A percentile compares a stretch with the other conserved stretches of the same genome.
Evolutionary conservation across 2,113 vertebrate species (phyloP).

Genomic region (Monopterus albus): DNA sequence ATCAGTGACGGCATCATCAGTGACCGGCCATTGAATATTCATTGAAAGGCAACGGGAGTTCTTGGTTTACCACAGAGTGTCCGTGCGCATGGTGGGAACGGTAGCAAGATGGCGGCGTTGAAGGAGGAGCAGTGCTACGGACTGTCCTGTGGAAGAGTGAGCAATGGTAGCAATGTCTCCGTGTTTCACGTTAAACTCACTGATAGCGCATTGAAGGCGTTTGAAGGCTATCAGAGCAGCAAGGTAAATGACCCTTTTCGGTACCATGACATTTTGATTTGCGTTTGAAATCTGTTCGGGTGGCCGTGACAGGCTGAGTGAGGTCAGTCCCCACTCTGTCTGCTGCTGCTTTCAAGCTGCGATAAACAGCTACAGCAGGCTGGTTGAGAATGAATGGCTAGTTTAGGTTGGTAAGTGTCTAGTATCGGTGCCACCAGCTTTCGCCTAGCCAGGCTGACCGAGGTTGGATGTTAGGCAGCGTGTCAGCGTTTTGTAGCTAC

Average conservation of each 20-base stretch:
- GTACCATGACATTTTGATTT: constrained; percentile 19
- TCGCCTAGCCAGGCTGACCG: not conserved
- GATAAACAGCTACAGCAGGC: constrained; percentile 7
- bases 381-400: not conserved
- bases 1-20: constrained; percentile 19
- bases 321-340: constrained; percentile 51
- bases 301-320: constrained; percentile 67
- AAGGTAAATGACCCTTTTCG: constrained; percentile 83
- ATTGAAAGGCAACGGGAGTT: constrained; percentile 70
- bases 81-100: constrained; percentile 87
- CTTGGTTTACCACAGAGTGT: constrained; percentile 74
- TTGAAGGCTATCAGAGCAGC: constrained; percentile 89
- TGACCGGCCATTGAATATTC: constrained; percentile 83
- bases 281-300: constrained; percentile 37
- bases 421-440: not conserved
- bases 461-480: not conserved
- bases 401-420: constrained; percentile 15
- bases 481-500: not conserved
- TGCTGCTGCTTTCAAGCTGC: constrained; percentile 29
- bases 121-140: constrained; percentile 95
- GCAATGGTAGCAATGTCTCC: constrained; percentile 90
- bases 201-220: constrained; percentile 91
- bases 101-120: constrained; percentile 98
- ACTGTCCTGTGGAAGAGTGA: constrained; percentile 95
- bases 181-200: constrained; percentile 97